Percentiles rank a stretch among this genome's conserved stretches.
phyloP scores from a whole-genome alignment of 2,888 invertebrate species.

The Ophion obscuratus region DNA sequence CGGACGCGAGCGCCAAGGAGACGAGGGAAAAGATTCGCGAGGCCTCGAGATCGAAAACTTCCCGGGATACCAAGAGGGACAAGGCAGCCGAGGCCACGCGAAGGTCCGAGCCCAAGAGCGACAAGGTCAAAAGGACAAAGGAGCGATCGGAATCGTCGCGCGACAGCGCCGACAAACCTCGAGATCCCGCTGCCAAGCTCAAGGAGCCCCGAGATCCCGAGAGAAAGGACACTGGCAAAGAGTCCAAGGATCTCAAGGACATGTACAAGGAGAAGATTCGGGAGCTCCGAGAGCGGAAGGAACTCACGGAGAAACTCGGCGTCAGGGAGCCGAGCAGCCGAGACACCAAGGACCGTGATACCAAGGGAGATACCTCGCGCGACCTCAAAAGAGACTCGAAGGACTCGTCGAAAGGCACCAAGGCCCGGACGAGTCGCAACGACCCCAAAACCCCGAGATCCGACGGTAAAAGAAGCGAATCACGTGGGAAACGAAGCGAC shows the following conservation, averaged over 20 bases:
- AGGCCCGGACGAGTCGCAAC: conserved; percentile 74
- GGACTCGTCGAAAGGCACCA: conserved; percentile 75
- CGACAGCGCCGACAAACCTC: conserved; percentile 61
- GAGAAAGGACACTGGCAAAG: conserved; percentile 76
- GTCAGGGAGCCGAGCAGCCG: conserved; percentile 76
- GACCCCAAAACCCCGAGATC: conserved; percentile 75
- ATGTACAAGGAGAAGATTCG: conserved; percentile 83
- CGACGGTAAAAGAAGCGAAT: conserved; percentile 67
- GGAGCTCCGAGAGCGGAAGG: conserved; percentile 82
- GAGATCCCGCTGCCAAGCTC: conserved; percentile 56
- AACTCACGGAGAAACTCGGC: conserved; percentile 79
- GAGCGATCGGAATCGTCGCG: conserved; percentile 54
- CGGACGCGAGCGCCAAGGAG: conserved; percentile 73
- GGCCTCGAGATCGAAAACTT: conserved; percentile 70
- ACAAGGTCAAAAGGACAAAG: conserved; percentile 48
- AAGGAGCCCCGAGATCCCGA: conserved; percentile 74
- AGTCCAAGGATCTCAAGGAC: conserved; percentile 81
- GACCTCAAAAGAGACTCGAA: conserved; percentile 76
- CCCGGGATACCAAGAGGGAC: conserved; percentile 70
- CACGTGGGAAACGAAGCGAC: conserved; percentile 70
- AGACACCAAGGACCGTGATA: conserved; percentile 70
- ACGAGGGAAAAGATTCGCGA: conserved; percentile 76
- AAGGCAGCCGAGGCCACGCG: conserved; percentile 44
- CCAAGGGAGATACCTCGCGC: conserved; percentile 75
- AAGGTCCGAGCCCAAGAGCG: conserved; percentile 24